phyloP scores from a whole-genome alignment of 2,113 vertebrate genomes.

The Papio anubis region DNA sequence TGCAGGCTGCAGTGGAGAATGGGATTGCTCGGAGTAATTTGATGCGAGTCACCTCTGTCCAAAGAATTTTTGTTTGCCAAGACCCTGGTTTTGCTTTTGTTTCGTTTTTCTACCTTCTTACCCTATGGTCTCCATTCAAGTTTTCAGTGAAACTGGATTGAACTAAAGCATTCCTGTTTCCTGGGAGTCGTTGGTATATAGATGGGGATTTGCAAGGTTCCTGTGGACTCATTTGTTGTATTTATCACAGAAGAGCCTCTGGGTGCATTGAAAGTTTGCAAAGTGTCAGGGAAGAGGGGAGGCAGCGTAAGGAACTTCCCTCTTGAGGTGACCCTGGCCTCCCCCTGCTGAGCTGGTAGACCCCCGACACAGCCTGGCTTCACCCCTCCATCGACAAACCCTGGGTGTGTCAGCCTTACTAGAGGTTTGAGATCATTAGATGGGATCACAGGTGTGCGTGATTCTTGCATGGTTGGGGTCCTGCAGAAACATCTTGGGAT shows the following conservation, averaged over 20 bases:
- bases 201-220: not conserved
- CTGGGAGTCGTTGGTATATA: fast-evolving
- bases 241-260: not conserved
- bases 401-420: not conserved
- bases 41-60: not conserved
- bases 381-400: not conserved
- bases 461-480: not conserved
- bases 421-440: not conserved
- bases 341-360: not conserved
- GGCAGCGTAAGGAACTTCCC: fast-evolving
- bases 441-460: fast-evolving
- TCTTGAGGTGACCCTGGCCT: not conserved
- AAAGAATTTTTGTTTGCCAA: not conserved
- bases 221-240: not conserved
- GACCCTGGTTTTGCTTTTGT: not conserved
- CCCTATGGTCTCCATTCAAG: fast-evolving
- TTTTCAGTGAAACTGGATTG: not conserved
- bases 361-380: not conserved
- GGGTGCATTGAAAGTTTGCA: not conserved
- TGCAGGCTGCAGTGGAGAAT: not conserved
- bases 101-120: not conserved
- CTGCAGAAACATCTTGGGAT: not conserved
- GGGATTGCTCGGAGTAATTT: not conserved
- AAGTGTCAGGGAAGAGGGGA: not conserved
- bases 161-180: fast-evolving